Evolutionary conservation across 2,113 vertebrate genomes (phyloP), one percentile per base, ranked within the genome.

Genomic region (Gallinago undulata): DNA sequence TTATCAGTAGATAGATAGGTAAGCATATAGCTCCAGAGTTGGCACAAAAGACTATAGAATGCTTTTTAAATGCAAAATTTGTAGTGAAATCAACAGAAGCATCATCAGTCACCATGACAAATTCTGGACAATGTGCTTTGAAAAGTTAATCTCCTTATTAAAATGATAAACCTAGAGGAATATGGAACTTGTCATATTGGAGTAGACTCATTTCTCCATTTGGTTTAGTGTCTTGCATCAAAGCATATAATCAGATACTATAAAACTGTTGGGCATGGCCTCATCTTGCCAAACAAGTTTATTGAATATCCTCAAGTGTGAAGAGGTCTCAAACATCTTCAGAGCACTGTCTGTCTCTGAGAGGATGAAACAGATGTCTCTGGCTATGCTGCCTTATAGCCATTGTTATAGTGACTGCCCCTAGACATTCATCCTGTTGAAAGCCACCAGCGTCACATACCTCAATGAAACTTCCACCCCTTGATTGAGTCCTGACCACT

Each of bases 81-180:
- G 9, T 48, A 85, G 75, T 19, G 13, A 90, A 88, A 88, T 92
- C 53, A 93, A 76, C 45, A 82, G 62, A 73, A 66, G 3, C 21
- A 69, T 64, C 67, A 73, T 93, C 75, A 76, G 35, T 92, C 78
- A 87, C 85, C 27, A 22, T 73, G 75, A 92, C 30, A 90, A 91
- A 79, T 88, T 75, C 57, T 76, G 60, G 53, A 64, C 21, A 73
- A 68, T 2, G 2, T 48, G 48, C 43, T 83, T 85, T 73, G 90
- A 93, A 75, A 93, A 83, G 62, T 80, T 91, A 90, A 90, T 93
- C 43, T 95, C 28, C 67, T 87, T 93, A 69, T 77, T 92, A 73
- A 87, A 87, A 59, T 82, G 69, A 93, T 87, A 73, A 83, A 94
- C 87, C 33, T 79, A 68, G 68, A 90, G 48, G 59, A 75, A 85